Conservation (phyloP, 1,140 invertebrate species). For the Philopotamus ludificatus region DNA sequence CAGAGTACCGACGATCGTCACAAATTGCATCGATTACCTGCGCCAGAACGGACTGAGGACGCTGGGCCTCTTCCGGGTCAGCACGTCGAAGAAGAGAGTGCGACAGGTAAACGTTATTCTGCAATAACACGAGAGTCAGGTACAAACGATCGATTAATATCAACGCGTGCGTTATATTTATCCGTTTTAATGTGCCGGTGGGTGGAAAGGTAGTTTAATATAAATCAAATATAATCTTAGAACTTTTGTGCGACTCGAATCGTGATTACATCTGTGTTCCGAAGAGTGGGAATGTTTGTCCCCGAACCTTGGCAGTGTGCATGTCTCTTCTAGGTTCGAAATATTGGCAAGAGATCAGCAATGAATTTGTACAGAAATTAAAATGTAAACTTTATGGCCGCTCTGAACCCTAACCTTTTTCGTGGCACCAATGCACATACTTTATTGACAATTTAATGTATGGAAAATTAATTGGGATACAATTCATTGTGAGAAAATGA, state of each 20-base stretch:
- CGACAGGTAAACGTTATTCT: slow-evolving; percentile 69
- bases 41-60: slow-evolving; percentile 77
- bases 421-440: too few species aligned
- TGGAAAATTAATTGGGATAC: too few species aligned
- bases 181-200: neutral
- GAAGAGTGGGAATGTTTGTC: slow-evolving; percentile 5
- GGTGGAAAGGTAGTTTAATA: neutral
- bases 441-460: too few species aligned
- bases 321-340: neutral
- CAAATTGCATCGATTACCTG: slow-evolving; percentile 77
- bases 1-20: slow-evolving; percentile 71
- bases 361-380: neutral
- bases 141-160: too few species aligned
- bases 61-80: slow-evolving; percentile 86
- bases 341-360: slow-evolving; percentile 16
- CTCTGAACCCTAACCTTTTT: neutral
- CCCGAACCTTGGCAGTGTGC: slow-evolving; percentile 6
- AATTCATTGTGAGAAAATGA: too few species aligned
- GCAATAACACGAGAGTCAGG: neutral
- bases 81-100: slow-evolving; percentile 85
- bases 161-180: too few species aligned
- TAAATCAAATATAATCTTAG: slow-evolving; percentile 3
- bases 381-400: neutral
- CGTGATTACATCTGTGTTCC: neutral
- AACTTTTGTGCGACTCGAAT: slow-evolving; percentile 5